Evolutionary conservation across 2,797 vertebrate species (phyloP).

Genomic region (Silurus aristotelis): DNA sequence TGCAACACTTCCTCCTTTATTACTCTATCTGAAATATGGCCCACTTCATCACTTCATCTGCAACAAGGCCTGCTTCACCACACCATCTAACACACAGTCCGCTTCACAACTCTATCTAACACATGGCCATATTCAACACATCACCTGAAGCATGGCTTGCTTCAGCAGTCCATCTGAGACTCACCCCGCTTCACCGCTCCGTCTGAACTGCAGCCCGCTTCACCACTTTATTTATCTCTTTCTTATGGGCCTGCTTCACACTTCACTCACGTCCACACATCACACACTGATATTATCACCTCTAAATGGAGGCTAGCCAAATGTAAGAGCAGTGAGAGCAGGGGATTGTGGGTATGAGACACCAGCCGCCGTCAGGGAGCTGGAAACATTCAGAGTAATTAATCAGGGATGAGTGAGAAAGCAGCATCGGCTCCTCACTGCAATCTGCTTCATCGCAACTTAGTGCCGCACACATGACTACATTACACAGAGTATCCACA

Average conservation of each 20-base stretch:
- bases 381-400: constrained; percentile 73
- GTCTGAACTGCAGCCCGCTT: background rate
- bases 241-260: background rate
- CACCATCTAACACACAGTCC: too few relatives aligned
- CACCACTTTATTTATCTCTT: background rate
- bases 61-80: too few relatives aligned
- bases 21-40: too few relatives aligned
- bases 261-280: background rate
- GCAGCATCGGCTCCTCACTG: constrained; percentile 64
- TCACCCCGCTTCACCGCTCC: background rate
- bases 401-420: constrained; percentile 70
- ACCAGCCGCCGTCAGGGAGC: constrained; percentile 50
- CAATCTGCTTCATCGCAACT: constrained; percentile 63
- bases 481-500: constrained; percentile 61
- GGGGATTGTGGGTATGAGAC: constrained; percentile 40
- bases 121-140: too few relatives aligned
- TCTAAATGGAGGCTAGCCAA: background rate
- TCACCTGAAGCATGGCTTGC: too few relatives aligned
- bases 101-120: too few relatives aligned
- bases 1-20: too few relatives aligned
- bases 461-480: constrained; percentile 68
- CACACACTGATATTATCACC: background rate
- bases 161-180: too few relatives aligned
- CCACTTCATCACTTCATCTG: too few relatives aligned
- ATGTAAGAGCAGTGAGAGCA: background rate